Evolutionary conservation across 1,140 invertebrate genomes (phyloP).

Genomic region (Lanistes nyassanus): DNA sequence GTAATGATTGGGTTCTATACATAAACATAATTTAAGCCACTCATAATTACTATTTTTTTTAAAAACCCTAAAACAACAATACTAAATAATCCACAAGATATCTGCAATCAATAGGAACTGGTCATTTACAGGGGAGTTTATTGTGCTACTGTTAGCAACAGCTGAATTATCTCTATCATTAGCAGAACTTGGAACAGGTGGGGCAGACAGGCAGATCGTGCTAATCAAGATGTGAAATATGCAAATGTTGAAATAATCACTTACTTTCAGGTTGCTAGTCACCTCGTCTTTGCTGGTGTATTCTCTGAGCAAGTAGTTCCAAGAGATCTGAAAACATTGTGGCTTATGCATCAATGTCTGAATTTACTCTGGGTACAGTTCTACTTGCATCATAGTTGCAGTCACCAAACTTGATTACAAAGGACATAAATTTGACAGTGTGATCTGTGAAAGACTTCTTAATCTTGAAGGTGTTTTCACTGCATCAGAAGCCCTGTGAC

Average conservation of each 20-base stretch:
- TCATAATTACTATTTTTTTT: background rate
- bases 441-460: too few species aligned
- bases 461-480: too few species aligned
- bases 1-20: background rate
- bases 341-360: too few species aligned
- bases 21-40: background rate
- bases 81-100: background rate
- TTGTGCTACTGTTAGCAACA: background rate
- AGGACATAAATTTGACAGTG: too few species aligned
- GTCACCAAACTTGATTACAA: too few species aligned
- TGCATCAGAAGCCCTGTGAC: too few species aligned
- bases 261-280: conserved; percentile 57
- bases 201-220: background rate
- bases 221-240: too few species aligned
- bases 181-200: background rate
- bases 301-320: conserved; percentile 65
- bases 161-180: background rate
- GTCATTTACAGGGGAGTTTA: background rate
- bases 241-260: background rate
- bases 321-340: conserved; percentile 1
- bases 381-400: too few species aligned
- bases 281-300: conserved; percentile 59
- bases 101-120: background rate
- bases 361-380: too few species aligned
- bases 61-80: background rate